Base-by-base conservation (phyloP, 2,113 vertebrate species). In the Perccottus glenii region DNA sequence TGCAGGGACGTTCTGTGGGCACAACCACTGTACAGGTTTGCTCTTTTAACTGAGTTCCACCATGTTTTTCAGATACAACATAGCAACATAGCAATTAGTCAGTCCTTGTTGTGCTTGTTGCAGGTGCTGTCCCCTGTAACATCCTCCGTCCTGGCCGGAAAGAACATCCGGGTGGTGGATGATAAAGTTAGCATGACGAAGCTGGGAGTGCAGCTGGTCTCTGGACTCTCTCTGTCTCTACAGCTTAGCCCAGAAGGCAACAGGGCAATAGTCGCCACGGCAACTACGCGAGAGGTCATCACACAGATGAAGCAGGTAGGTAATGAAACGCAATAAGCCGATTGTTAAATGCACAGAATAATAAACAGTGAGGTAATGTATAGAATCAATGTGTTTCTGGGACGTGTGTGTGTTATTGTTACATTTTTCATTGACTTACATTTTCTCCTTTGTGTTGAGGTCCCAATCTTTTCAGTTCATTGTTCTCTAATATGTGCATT, bases 161-260 rank as follows among this genome's bases (percentile, higher is more conserved):
- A 91, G 91, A 94, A 88, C 15, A 87, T 99, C 88, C 93, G 91
- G 0, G 96, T 99, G 64, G 85, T 96, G 78, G 96, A 97, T 0
- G 96, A 99, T 78, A 98, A 96, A 90, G 97, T 99, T 89, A 94
- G 95, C 12, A 93, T 99, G 80, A 95, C 94, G 0, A 95, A 96
- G 89, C 91, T 98, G 3, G 94, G 96, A 1, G 93, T 98, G 77
- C 95, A 98, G 86, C 86, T 99, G 90, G 94, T 99, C 27, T 94
- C 96, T 0, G 96, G 95, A 0, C 90, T 98, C 67, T 95, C 95
- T 0, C 92, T 99, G 32, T 96, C 95, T 55, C 84, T 98, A 64
- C 96, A 97, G 82, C 94, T 95, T 87, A 96, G 95, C 67, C 87
- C 95, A 0, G 95, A 94, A 5, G 96, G 95, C 88, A 96, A 92